Conservation (phyloP, 1,140 invertebrate genomes). For the Liolophura sinensis region DNA sequence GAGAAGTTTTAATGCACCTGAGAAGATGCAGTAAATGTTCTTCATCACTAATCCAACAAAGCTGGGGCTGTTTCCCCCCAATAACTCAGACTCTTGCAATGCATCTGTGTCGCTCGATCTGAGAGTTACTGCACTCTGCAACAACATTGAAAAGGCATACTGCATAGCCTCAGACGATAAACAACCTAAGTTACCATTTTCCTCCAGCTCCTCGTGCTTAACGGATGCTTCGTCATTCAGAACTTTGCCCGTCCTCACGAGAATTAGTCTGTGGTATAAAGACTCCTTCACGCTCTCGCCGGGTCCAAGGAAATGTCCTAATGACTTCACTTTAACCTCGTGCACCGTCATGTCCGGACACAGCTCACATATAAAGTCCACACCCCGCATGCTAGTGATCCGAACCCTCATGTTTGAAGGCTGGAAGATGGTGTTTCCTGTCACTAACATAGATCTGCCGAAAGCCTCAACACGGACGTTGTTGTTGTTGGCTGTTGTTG, state of each 20-base stretch:
- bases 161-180: slow-evolving; percentile 5
- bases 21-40: no score
- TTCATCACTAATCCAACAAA: no score
- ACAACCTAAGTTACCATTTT: not conserved
- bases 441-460: slow-evolving; percentile 40
- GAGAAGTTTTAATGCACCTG: no score
- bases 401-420: slow-evolving; percentile 48
- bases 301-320: slow-evolving; percentile 48
- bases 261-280: slow-evolving; percentile 54
- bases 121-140: no score
- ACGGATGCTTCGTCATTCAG: slow-evolving; percentile 42
- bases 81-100: no score
- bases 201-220: not conserved
- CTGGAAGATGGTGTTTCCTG: slow-evolving; percentile 44
- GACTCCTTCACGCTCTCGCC: slow-evolving; percentile 51
- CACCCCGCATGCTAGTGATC: slow-evolving; percentile 50
- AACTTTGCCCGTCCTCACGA: slow-evolving; percentile 43
- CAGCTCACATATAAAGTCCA: slow-evolving; percentile 42
- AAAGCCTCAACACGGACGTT: no score
- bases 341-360: slow-evolving; percentile 54
- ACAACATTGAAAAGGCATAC: slow-evolving; percentile 2
- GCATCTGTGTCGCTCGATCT: no score
- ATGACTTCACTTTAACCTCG: slow-evolving; percentile 53
- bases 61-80: no score
- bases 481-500: no score